Evolutionary conservation across 1,140 invertebrate species (phyloP).

Genomic region (Drosophila mayri): DNA sequence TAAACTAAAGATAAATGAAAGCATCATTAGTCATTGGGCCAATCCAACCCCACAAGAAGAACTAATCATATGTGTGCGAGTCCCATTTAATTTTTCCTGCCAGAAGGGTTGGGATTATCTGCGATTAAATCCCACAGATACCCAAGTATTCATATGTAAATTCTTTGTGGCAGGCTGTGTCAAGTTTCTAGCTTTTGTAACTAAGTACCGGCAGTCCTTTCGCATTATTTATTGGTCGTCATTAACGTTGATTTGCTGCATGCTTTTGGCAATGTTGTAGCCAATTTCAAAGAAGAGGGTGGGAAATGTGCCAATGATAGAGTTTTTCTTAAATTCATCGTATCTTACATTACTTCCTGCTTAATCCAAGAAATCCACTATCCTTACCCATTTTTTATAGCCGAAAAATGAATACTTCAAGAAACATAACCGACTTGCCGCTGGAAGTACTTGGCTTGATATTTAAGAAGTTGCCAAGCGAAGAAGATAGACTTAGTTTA

Average conservation of each 20-base stretch:
- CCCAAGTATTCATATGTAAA: conserved; percentile 51
- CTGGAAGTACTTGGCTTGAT: neutral
- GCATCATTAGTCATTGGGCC: conserved; percentile 58
- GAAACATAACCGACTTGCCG: neutral
- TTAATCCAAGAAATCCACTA: neutral
- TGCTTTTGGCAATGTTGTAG: neutral
- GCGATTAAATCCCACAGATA: conserved; percentile 30
- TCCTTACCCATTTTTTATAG: neutral
- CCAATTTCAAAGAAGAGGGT: neutral
- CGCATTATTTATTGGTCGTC: conserved; percentile 44
- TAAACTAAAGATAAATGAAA: conserved; percentile 47
- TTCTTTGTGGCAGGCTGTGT: conserved; percentile 26
- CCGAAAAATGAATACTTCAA: neutral
- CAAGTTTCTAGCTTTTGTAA: conserved; percentile 30
- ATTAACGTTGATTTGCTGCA: conserved; percentile 21
- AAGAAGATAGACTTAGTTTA: neutral
- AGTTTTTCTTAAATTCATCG: neutral
- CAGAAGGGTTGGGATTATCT: conserved; percentile 18
- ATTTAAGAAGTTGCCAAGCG: neutral
- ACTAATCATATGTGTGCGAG: conserved; percentile 42
- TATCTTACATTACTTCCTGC: neutral
- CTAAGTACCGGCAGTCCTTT: conserved; percentile 20
- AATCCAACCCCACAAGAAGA: conserved; percentile 17
- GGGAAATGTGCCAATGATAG: neutral
- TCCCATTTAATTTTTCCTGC: conserved; percentile 27